Evolutionary conservation across 2,113 vertebrate genomes (phyloP), one percentile per base, ranked within the genome.

Genomic region (Gopherus evgoodei): DNA sequence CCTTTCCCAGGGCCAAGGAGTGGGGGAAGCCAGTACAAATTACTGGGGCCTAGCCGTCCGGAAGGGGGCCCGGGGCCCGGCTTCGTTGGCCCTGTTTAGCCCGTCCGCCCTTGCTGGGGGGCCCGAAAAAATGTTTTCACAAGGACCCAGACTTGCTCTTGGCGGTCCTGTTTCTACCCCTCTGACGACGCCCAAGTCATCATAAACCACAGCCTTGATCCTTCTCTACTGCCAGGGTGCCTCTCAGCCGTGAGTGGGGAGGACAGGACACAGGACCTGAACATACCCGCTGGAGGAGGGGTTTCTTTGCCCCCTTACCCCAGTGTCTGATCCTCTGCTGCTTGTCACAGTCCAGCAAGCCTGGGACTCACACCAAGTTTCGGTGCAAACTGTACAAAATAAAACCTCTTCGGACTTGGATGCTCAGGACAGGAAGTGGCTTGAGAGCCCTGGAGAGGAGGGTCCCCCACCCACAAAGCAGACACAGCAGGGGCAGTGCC

Each of bases 191-290:
- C 47, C 91, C 92, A 3, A 86, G 4, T 1, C 80, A 76, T 17
- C 65, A 1, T 1, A 90, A 2, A 11, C 81, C 79, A 0, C 53
- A 14, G 2, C 91, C 90, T 3, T 2, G 53, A 5, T 83, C 84
- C 11, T 24, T 24, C 2, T 47, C 29, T 72, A 0, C 0, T 7
- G 56, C 79, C 80, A 0, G 21, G 10, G 6, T 0, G 17, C 4
- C 16, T 27, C 54, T 21, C 54, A 11, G n/a, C 62, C 53, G 19
- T 19, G 11, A 4, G 11, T 12, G 27, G 12, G n/a, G 11, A 38
- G 1, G 38, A 69, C 81, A 2, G 42, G 80, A 38, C 5, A 10
- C 6, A 87, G 95, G 78, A 56, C 38, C 69, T 4, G 76, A 12
- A 16, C 8, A 1, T 13, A 53, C 49, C 31, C 2, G 57, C 0